Base-by-base conservation (phyloP, 2,797 vertebrate species). In the Sebastes oblongus region DNA sequence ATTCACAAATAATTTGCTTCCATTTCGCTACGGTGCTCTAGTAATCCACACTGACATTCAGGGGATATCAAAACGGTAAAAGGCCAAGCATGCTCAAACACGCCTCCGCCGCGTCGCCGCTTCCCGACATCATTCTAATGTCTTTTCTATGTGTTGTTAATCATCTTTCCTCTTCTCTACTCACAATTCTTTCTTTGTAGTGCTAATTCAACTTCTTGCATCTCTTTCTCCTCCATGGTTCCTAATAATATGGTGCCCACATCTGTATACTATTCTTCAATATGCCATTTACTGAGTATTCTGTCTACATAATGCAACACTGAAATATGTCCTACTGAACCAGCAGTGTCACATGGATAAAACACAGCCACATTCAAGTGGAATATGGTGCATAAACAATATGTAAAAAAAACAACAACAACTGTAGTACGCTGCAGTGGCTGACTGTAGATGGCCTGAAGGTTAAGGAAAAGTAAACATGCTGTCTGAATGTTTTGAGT, bases 21-120 rank as follows among this genome's bases (percentile, higher is more conserved):
- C 30, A 83, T 89, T 83, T 79, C 3, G 7, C 79, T 72, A 27
- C 79, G 16, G 24, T 65, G 54, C 70, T 66, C 24, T 8, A 3
- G 58, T 80, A 85, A 88, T 88, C 61, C 66, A 25, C 62, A 8
- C 65, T 85, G 82, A 85, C 86, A 84, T 82, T 80, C 59, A 36
- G 67, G 42, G 61, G 75, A 75, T 66, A 85, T 27, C 2, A 1
- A 76, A 70, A 65, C 1, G 1, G 66, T 80, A 61, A 87, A 86
- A 84, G 66, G 72, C 39, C 55, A 82, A 22, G 7, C 22, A 25
- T 46, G 30, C 24, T 81, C 24, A 72, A 74, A 82, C 67, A 71
- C 30, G 73, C 42, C 16, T 29, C 24, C 65, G 71, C n/a, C 20
- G 20, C 5, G 68, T 73, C 50, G 3, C 52, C 3, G 2, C 24